These are phyloP conservation scores for Sarcophaga rosellei DNA, from an alignment of 2,888 invertebrate species.

Conservation along the genomic window DNA sequence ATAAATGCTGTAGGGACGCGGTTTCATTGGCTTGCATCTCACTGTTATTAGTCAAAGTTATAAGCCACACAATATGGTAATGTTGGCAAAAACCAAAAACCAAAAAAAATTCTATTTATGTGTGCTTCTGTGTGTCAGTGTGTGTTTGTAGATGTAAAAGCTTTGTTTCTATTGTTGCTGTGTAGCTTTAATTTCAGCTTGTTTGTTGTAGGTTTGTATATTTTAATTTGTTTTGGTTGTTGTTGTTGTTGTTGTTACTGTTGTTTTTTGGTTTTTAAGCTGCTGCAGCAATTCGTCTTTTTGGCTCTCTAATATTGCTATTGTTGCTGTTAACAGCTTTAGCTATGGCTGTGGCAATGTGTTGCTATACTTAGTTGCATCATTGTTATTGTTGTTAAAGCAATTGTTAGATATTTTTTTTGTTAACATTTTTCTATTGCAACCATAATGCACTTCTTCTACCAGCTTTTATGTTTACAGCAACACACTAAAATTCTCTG, in stretches of 20 bases:
- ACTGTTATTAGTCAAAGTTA: constrained; percentile 46
- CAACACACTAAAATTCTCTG: no score
- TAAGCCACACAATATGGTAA: constrained; percentile 50
- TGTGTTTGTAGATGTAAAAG: constrained; percentile 50
- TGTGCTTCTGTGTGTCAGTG: background rate
- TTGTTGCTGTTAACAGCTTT: background rate
- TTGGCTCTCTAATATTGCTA: background rate
- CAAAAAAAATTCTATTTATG: background rate
- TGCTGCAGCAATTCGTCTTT: background rate
- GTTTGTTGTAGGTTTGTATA: background rate
- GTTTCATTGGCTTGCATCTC: constrained; percentile 17
- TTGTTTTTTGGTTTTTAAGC: background rate
- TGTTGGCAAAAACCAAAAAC: constrained; percentile 58
- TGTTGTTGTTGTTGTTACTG: background rate
- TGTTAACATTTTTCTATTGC: no score
- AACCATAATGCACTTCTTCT: no score
- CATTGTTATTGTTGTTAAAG: no score
- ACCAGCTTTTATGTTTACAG: no score
- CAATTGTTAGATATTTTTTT: no score
- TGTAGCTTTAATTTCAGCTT: constrained; percentile 26
- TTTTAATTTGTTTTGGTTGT: background rate
- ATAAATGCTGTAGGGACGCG: constrained; percentile 39
- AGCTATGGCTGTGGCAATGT: background rate
- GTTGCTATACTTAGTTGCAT: background rate
- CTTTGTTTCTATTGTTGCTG: constrained; percentile 35